Evolutionary conservation across 2,797 vertebrate genomes (phyloP).

Genomic region (Ctenochaetus hawaiiensis): DNA sequence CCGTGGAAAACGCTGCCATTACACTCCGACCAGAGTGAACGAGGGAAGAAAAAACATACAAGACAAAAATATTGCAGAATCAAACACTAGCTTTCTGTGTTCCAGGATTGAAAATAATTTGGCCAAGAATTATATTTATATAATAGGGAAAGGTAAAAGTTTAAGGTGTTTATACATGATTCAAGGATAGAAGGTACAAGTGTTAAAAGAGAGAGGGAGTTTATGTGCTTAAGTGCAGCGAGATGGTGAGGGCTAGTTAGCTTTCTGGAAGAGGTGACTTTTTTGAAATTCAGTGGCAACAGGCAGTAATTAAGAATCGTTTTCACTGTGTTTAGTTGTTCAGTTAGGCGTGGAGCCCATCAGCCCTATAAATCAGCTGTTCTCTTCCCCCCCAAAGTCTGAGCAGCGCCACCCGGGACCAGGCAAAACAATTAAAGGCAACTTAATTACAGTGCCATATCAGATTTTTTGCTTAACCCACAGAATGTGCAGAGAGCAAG

Average conservation of each 20-base stretch:
- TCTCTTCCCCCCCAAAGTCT: conserved; percentile 64
- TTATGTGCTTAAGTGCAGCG: conserved; percentile 16
- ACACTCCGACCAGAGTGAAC: conserved; percentile 35
- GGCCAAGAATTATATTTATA: background rate
- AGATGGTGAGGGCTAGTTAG: conserved; percentile 45
- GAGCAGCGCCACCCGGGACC: conserved; percentile 58
- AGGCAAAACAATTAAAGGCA: conserved; percentile 77
- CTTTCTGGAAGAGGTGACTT: conserved; percentile 71
- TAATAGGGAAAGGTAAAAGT: background rate
- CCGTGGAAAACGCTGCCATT: conserved; percentile 57
- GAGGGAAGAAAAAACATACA: conserved; percentile 51
- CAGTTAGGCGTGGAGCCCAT: conserved; percentile 75
- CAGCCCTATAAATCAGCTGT: conserved; percentile 70
- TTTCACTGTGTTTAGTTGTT: conserved; percentile 78
- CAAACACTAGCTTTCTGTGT: conserved; percentile 18
- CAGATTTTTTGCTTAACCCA: conserved; percentile 63
- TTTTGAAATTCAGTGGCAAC: conserved; percentile 75
- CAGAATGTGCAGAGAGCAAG: conserved; percentile 53
- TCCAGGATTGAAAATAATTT: conserved; percentile 21
- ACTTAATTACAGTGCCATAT: conserved; percentile 78
- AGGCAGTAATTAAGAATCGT: conserved; percentile 78
- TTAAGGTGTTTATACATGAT: conserved; percentile 9
- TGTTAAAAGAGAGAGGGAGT: conserved; percentile 21
- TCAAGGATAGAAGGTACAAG: conserved; percentile 3
- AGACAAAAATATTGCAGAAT: conserved; percentile 31